Percentiles rank a stretch among this genome's conserved stretches.
These are phyloP conservation scores for Apamea anceps DNA, from an alignment of 2,888 invertebrate species.

Conservation along the genomic window DNA sequence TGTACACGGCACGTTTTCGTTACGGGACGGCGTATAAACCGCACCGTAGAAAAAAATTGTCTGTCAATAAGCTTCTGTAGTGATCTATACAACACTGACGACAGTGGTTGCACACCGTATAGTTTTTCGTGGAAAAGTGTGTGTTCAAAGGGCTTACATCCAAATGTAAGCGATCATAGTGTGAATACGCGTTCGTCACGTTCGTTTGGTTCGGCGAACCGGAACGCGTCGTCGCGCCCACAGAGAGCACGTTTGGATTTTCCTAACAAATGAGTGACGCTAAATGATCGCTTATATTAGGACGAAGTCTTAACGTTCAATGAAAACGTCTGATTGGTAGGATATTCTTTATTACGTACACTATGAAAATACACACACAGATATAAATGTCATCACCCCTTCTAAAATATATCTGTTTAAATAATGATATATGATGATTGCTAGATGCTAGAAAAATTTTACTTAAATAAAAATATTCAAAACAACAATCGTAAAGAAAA, in stretches of 20 bases:
- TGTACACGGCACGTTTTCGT: too few species aligned
- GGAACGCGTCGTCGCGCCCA: fast-evolving
- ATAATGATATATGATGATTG: too few species aligned
- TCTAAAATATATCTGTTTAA: too few species aligned
- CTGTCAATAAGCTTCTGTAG: too few species aligned
- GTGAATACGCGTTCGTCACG: neutral
- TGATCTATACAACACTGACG: too few species aligned
- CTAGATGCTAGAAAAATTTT: neutral
- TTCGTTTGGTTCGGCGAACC: neutral
- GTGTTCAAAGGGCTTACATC: neutral
- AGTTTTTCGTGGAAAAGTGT: too few species aligned
- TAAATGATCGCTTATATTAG: neutral
- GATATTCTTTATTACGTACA: too few species aligned
- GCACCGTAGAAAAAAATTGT: too few species aligned
- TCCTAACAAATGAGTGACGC: neutral
- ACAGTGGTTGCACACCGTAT: too few species aligned
- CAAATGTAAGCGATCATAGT: neutral
- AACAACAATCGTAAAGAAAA: neutral
- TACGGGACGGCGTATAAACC: too few species aligned
- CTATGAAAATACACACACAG: too few species aligned
- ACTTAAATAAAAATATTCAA: neutral
- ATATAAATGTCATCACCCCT: too few species aligned
- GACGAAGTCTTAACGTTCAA: neutral
- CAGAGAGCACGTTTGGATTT: neutral
- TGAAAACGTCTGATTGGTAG: neutral